Base-by-base conservation (phyloP, 1,140 invertebrate species). In the Hycleus phaleratus region DNA sequence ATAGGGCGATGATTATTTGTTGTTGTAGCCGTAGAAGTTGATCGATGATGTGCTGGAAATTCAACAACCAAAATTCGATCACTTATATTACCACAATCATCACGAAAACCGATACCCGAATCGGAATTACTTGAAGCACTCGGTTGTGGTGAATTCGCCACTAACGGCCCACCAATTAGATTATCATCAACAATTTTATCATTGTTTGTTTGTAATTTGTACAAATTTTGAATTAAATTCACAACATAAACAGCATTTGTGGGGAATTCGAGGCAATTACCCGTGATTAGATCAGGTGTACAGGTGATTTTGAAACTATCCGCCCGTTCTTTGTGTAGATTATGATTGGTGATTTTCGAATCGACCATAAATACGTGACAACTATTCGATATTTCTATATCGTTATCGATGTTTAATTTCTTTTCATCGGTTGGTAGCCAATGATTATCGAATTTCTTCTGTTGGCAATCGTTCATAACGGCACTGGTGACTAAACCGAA, bases 361-460 rank as follows among this genome's bases (percentile, higher is more conserved):
- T 97, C 91, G 10, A 95, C 88, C 59, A 91, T 92, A 73, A 98
- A 98, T 0, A 97, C 91, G 74, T 98, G 94, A 71, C 94, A 97
- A 40, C 93, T 95, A 69, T 91, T 91, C 9, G 91, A 92, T 1
- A 87, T 80, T 57, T 68, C 68, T 10, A 81, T 75, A 42, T 79
- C 78, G 24, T 75, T 68, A 55, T 61, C 59, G 11, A 32, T 32
- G 48, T 63, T 62, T 3, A 44, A 43, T 45, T 65, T 64, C 44
- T 64, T 61, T 24, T 62, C 58, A 49, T 52, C 40, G 12, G 38
- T 6, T 32, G 63, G 40, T 44, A 60, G 51, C 38, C 49, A 52
- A 47, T 61, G 56, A n/a, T 18, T 18, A 18, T 18, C 18, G 18
- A 18, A 18, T 18, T 18, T 18, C 18, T 18, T 18, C 48, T 59